Evolutionary conservation across 2,113 vertebrate genomes (phyloP), one percentile per base, ranked within the genome.

Genomic region (Phalacrocorax aristotelis): DNA sequence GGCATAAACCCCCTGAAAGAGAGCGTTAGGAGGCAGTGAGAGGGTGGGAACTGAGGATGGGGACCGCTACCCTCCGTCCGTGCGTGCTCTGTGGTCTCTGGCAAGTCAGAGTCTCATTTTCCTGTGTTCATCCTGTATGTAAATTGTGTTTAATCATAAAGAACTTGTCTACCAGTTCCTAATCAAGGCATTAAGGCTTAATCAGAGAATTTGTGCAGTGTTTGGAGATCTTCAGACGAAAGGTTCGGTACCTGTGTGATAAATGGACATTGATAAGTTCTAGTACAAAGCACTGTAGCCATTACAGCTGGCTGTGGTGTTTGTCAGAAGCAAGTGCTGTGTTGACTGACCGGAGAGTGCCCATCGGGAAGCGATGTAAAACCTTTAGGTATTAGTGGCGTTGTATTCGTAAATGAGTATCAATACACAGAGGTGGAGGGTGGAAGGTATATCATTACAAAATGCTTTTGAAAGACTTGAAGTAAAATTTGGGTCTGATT

Each of bases 21-120:
- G 58, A 32, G 7, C 23, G 3, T 2, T 4, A 5, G 76, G 51
- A 2, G 1, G 2, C 0, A 3, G 18, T 42, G 72, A 6, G 1
- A 1, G 34, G 58, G n/a, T 32, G 38, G 77, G 48, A 27, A 12
- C 4, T 7, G 62, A 20, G 54, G 55, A 8, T 14, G 0, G 10
- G 66, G 21, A n/a, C n/a, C 1, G 1, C 40, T 22, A 1, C 48
- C 26, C 68, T 20, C 36, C 2, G 2, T 62, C 80, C 2, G 0
- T 2, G 40, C 5, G 25, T 1, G 1, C 36, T 18, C 25, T 3
- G 1, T 2, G 57, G 19, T 13, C 48, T 60, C 54, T n/a, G 69
- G 23, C 29, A 13, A 32, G 26, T 19, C 29, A 5, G 57, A 48
- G 65, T 52, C 49, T 54, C 64, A 0, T 20, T 23, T 27, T 25